Percentiles rank a stretch among this genome's conserved stretches.
Conservation (phyloP, 2,113 vertebrate species). For the Anhinga anhinga region DNA sequence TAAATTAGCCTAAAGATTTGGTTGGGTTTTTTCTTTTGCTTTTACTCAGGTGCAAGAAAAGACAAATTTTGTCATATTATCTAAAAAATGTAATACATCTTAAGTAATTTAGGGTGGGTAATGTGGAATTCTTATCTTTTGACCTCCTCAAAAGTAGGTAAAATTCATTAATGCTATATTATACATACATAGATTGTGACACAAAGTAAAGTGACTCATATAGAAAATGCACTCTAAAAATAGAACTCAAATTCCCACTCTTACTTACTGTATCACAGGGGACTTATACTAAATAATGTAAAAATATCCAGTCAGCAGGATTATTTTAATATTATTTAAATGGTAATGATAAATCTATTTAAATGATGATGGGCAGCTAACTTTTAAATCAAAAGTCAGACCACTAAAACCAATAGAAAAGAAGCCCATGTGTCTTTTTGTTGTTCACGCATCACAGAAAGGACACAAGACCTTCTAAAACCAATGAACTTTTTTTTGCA, state of each 20-base stretch:
- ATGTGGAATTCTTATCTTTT: background rate
- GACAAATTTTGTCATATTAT: background rate
- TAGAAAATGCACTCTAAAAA: background rate
- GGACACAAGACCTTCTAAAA: background rate
- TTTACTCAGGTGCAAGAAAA: background rate
- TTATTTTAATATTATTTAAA: background rate
- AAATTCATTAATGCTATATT: background rate
- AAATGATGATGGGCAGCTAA: background rate
- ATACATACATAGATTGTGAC: background rate
- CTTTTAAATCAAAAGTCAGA: background rate
- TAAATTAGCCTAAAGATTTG: background rate
- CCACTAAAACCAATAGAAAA: background rate
- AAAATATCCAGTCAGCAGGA: background rate
- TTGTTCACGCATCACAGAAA: background rate
- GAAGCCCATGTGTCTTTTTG: accelerated
- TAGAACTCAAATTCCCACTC: background rate
- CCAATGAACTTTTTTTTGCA: background rate
- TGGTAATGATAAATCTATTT: background rate
- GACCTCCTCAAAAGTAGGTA: background rate
- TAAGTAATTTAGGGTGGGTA: background rate
- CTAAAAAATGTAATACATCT: background rate
- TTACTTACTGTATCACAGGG: background rate
- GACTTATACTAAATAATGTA: background rate
- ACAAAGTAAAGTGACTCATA: background rate
- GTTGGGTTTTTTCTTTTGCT: background rate